Evolutionary conservation across 2,888 invertebrate genomes (phyloP), one percentile per base, ranked within the genome.

Genomic region (Temnothorax unifasciatus): DNA sequence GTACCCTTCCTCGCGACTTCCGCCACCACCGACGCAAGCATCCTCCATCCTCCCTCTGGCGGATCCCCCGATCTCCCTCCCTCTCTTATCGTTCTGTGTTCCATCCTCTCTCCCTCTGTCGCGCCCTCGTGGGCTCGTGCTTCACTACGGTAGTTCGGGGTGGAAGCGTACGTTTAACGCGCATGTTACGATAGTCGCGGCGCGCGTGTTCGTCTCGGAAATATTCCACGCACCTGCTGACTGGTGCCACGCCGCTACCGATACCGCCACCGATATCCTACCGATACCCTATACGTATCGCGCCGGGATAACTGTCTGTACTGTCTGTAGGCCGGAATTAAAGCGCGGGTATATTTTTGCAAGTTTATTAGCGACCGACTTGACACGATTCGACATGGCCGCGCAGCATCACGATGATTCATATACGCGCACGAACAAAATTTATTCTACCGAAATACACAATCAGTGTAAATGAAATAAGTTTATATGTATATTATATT

Each of bases 151-250:
- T 71, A 84, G 84, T 77, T 75, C 82, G 69, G 74, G 89, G 84
- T 86, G 83, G 88, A 88, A 87, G 91, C 90, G 90, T 88, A 91
- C 89, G 85, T 74, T 87, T 92, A 90, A 92, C 90, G 93, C 92
- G 93, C 93, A 92, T 92, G 92, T 91, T 92, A 92, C 91, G 92
- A 92, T 89, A 91, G 90, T 86, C 89, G 89, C 85, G 81, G 84
- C 81, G 85, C 85, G 84, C 90, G 86, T 84, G 86, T 85, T 83
- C 83, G 57, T 84, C 77, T 77, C 85, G 83, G 83, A 82, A 68
- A 75, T 82, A 83, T 83, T 64, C 75, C 77, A 82, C 77, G 52
- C 68, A 85, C 84, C 85, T 84, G 87, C 85, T 77, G 83, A 83
- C 86, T 74, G 59, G 34, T 50, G 54, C 54, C 44, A 61, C 44